phyloP scores from a whole-genome alignment of 1,140 invertebrate species.

The Pseudachorutes palmiensis region DNA sequence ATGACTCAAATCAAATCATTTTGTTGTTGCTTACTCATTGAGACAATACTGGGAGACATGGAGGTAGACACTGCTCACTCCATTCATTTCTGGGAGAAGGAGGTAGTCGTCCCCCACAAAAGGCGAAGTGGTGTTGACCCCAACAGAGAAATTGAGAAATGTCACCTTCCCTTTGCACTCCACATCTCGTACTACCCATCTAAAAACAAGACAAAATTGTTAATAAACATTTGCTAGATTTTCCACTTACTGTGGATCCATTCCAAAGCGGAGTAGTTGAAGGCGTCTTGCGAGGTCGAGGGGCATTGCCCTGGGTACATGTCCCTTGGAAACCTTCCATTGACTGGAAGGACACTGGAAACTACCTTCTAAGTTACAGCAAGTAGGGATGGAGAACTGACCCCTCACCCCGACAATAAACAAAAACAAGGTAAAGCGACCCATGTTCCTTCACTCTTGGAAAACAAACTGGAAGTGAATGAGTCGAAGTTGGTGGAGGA shows the following conservation, averaged over 20 bases:
- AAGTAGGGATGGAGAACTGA: background rate
- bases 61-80: background rate
- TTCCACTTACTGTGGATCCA: background rate
- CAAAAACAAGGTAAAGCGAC: background rate
- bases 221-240: no score
- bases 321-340: background rate
- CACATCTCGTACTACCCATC: background rate
- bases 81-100: background rate
- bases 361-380: background rate
- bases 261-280: background rate
- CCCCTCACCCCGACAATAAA: background rate
- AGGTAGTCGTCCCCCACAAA: no score
- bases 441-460: background rate
- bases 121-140: no score
- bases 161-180: no score
- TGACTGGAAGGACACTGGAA: background rate
- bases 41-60: background rate
- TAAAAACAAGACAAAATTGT: background rate
- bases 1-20: background rate
- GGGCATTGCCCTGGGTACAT: background rate
- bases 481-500: no score
- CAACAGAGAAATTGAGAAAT: no score
- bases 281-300: background rate
- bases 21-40: background rate
- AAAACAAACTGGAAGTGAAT: no score